Percentiles rank a stretch among this genome's conserved stretches.
These are phyloP conservation scores for Tetragonula carbonaria DNA, from an alignment of 2,888 invertebrate species.

Conservation along the genomic window DNA sequence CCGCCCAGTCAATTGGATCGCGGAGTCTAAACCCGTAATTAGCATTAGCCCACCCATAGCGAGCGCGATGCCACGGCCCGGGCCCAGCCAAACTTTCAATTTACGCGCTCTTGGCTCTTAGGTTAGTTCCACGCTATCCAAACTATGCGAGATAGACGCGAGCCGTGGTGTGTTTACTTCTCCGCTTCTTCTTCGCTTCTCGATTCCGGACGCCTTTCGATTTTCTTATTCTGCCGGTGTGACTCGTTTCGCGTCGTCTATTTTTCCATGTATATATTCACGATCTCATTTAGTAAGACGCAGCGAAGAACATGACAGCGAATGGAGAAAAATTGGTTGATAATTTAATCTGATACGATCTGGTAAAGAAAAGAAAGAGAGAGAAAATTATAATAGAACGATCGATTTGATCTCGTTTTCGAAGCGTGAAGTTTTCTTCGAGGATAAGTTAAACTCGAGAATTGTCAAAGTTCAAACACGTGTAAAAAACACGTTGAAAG, in stretches of 20 bases:
- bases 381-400: too few relatives aligned
- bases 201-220: neutral
- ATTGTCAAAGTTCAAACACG: too few relatives aligned
- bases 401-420: too few relatives aligned
- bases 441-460: too few relatives aligned
- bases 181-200: too few relatives aligned
- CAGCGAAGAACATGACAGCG: too few relatives aligned
- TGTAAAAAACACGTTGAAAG: too few relatives aligned
- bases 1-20: conserved; percentile 82
- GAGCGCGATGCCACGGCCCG: conserved; percentile 67
- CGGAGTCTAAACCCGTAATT: conserved; percentile 79
- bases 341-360: too few relatives aligned
- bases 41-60: conserved; percentile 81
- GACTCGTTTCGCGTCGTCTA: neutral
- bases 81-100: conserved; percentile 76
- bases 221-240: neutral
- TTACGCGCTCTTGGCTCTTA: conserved; percentile 50
- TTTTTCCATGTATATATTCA: neutral
- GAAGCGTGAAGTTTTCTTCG: too few relatives aligned
- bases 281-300: too few relatives aligned
- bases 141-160: conserved; percentile 29
- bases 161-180: neutral
- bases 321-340: too few relatives aligned
- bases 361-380: too few relatives aligned
- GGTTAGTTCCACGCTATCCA: neutral